Evolutionary conservation across 2,888 invertebrate genomes (phyloP).

Genomic region (Ceratothoa steindachneri): DNA sequence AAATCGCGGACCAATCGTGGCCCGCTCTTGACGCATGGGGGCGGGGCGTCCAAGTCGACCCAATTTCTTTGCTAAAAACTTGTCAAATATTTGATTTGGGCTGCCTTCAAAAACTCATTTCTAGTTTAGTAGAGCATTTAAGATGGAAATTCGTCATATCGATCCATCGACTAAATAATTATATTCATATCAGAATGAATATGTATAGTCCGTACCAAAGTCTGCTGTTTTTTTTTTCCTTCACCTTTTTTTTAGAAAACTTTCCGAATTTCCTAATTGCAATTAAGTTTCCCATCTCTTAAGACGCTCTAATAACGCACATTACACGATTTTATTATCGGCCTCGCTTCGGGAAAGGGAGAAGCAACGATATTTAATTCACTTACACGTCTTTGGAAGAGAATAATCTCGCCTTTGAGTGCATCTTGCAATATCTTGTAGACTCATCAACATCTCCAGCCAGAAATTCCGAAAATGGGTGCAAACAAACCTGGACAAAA

Average conservation of each 20-base stretch:
- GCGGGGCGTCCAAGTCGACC: background rate
- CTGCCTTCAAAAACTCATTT: slow-evolving; percentile 15
- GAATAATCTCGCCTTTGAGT: background rate
- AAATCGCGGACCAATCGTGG: background rate
- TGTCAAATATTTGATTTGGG: slow-evolving; percentile 15
- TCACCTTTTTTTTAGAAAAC: too few species aligned
- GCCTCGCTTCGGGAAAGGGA: too few species aligned
- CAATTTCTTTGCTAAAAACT: background rate
- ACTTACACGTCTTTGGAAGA: background rate
- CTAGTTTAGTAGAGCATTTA: slow-evolving; percentile 12
- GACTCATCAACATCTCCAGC: background rate
- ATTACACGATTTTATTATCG: too few species aligned
- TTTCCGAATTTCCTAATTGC: too few species aligned
- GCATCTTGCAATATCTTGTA: background rate
- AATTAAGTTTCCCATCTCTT: background rate
- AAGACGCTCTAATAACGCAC: background rate
- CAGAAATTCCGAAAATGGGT: background rate
- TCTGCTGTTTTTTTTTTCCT: too few species aligned
- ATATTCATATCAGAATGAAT: background rate
- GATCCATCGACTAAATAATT: background rate
- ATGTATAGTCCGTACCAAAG: background rate
- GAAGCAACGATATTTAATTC: background rate
- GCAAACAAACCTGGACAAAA: slow-evolving; percentile 1
- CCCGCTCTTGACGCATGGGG: background rate
- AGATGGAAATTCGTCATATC: slow-evolving; percentile 5